Evolutionary conservation across 1,140 invertebrate genomes (phyloP).

Genomic region (Formica exsecta): DNA sequence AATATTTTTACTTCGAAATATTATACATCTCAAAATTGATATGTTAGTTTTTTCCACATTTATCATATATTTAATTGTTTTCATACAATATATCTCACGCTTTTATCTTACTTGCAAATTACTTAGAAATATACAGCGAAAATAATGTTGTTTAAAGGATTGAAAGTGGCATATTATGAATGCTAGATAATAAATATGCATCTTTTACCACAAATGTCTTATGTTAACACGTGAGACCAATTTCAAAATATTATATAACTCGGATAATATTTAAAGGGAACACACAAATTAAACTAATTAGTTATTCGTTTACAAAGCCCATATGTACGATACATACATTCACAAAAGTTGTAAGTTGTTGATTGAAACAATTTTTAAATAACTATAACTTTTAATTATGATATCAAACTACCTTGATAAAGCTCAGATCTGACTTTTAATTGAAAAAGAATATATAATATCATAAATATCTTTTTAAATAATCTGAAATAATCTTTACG

Average conservation of each 20-base stretch:
- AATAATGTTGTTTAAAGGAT: background rate
- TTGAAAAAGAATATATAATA: background rate
- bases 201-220: background rate
- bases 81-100: background rate
- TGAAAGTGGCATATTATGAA: background rate
- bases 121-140: background rate
- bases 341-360: constrained; percentile 3
- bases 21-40: background rate
- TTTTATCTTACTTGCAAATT: constrained; percentile 4
- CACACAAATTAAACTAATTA: background rate
- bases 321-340: background rate
- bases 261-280: background rate
- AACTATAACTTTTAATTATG: too few species aligned
- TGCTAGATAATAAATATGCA: background rate
- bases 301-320: background rate
- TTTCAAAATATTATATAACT: background rate
- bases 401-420: background rate
- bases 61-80: background rate
- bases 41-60: background rate
- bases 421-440: background rate
- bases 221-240: background rate
- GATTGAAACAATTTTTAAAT: background rate
- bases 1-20: background rate
- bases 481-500: constrained; percentile 7
- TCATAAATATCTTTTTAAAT: background rate